phyloP scores from a whole-genome alignment of 1,140 invertebrate species.

The Plectrocnemia conspersa region DNA sequence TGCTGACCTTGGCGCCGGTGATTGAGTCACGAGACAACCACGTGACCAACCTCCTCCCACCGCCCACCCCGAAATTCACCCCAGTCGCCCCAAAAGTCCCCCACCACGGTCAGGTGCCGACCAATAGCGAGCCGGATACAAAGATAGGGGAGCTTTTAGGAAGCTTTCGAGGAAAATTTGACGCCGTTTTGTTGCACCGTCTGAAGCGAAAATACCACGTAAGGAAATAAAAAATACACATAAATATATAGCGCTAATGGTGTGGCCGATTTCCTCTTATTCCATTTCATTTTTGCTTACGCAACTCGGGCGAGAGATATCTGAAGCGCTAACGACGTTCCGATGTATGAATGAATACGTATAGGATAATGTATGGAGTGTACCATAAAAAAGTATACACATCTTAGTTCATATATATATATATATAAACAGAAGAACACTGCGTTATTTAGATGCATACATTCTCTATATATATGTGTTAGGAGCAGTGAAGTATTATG shows the following conservation, averaged over 20 bases:
- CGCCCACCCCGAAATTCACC: not conserved
- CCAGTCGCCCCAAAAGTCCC: not conserved
- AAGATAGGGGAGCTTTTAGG: conserved; percentile 14
- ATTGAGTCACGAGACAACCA: conserved; percentile 25
- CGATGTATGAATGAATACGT: too few relatives aligned
- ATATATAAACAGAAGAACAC: too few relatives aligned
- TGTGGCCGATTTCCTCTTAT: too few relatives aligned
- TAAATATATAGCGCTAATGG: not conserved
- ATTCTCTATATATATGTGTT: too few relatives aligned
- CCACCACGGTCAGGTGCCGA: not conserved
- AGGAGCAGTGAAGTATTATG: too few relatives aligned
- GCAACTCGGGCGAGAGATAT: too few relatives aligned
- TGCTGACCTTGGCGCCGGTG: conserved; percentile 21
- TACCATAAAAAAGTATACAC: too few relatives aligned
- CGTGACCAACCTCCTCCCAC: conserved; percentile 8
- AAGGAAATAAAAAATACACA: not conserved
- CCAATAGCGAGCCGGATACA: conserved; percentile 3
- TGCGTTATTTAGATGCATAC: too few relatives aligned
- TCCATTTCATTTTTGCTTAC: too few relatives aligned
- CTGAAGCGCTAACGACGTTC: too few relatives aligned
- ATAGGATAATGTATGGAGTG: too few relatives aligned
- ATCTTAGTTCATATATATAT: too few relatives aligned
- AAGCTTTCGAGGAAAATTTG: conserved; percentile 15
- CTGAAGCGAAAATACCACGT: not conserved
- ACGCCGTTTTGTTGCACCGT: not conserved